Base-by-base conservation (phyloP, 2,888 invertebrate genomes). In the Meandrusa payeni region DNA sequence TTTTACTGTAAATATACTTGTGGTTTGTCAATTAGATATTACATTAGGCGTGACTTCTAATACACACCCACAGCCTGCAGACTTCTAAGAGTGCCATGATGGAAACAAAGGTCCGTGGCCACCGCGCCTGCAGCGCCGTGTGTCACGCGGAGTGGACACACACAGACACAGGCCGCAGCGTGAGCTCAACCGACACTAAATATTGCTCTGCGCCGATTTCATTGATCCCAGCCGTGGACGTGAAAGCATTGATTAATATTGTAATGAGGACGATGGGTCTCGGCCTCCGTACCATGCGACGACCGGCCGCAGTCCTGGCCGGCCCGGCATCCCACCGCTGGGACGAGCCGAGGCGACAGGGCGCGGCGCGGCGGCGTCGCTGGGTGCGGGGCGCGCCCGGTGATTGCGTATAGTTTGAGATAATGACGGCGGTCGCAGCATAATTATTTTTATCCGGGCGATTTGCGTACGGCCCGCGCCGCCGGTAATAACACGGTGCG, bases 161-260 rank as follows among this genome's bases (percentile, higher is more conserved):
- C n/a, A n/a, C n/a, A n/a, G n/a, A n/a, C n/a, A n/a, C n/a, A n/a
- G n/a, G n/a, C n/a, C n/a, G n/a, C n/a, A n/a, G n/a, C n/a, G n/a
- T n/a, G n/a, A n/a, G n/a, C n/a, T n/a, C n/a, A n/a, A n/a, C n/a
- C n/a, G n/a, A n/a, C n/a, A n/a, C n/a, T n/a, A n/a, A n/a, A n/a
- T n/a, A n/a, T n/a, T n/a, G n/a, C 69, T 69, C 64, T 64, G 69
- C 65, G 55, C 55, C 63, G 63, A 61, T 60, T 65, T 62, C 65
- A 68, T 76, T 66, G 69, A n/a, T 70, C 64, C 67, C 66, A 60
- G 58, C 55, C 63, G 48, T 48, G 47, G 51, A 75, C 73, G 69
- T 70, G 72, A 74, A 61, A 68, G 71, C 76, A 76, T 77, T 80
- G 74, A 82, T 81, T 82, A 81, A 81, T 81, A 81, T 78, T 78